Evolutionary conservation across 1,140 invertebrate species (phyloP).

Genomic region (Chlorops oryzae): DNA sequence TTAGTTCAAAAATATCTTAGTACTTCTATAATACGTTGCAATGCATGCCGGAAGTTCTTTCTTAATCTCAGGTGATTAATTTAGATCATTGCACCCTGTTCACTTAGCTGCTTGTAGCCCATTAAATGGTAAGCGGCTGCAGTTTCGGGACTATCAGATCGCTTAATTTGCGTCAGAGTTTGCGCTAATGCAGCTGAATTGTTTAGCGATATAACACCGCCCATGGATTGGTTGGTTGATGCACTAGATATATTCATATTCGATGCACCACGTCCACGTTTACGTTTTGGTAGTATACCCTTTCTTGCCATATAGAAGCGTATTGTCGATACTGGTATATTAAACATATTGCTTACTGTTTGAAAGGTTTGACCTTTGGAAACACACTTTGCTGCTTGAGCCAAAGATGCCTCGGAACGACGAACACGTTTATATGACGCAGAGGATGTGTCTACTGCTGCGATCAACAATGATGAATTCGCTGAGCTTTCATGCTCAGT

Average conservation of each 20-base stretch:
- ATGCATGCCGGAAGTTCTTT: no score
- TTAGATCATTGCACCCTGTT: no score
- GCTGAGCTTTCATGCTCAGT: slow-evolving; percentile 27
- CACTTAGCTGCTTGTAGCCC: slow-evolving; percentile 55
- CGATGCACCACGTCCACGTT: slow-evolving; percentile 57
- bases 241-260: no score
- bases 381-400: slow-evolving; percentile 71
- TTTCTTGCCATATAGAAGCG: slow-evolving; percentile 77
- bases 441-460: slow-evolving; percentile 18
- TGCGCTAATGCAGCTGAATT: slow-evolving; percentile 15
- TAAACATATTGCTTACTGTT: slow-evolving; percentile 74
- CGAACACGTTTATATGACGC: slow-evolving; percentile 50
- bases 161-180: slow-evolving; percentile 23
- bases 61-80: no score
- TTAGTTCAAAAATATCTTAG: no score
- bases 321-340: slow-evolving; percentile 78
- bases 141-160: slow-evolving; percentile 54
- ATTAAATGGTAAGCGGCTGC: slow-evolving; percentile 67
- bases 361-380: slow-evolving; percentile 74
- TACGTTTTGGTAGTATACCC: slow-evolving; percentile 67
- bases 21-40: no score
- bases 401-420: slow-evolving; percentile 65
- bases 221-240: slow-evolving; percentile 22
- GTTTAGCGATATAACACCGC: slow-evolving; percentile 41
- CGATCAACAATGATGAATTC: slow-evolving; percentile 22